phyloP scores from a whole-genome alignment of 2,113 vertebrate species.

The Stomatorhinus ivindoensis region DNA sequence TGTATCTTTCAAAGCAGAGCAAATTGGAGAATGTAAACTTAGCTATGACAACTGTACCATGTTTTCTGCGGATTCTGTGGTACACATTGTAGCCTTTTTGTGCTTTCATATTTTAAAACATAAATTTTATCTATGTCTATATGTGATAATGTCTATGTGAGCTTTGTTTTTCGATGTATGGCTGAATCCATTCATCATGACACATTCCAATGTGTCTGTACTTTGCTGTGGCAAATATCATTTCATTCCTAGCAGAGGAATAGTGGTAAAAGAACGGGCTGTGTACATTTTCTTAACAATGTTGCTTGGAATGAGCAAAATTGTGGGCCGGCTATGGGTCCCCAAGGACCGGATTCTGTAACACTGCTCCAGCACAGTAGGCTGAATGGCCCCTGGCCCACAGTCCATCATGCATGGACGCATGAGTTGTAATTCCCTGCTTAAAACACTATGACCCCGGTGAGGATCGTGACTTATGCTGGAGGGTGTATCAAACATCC shows the following conservation, averaged over 20 bases:
- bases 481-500: not conserved
- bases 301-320: not conserved
- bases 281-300: not conserved
- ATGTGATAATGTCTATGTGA: not conserved
- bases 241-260: not conserved
- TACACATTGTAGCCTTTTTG: not conserved
- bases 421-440: not conserved
- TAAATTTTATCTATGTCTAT: not conserved
- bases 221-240: not conserved
- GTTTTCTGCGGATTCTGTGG: too few species aligned
- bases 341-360: not conserved
- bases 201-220: not conserved
- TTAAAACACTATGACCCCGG: not conserved
- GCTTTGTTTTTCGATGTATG: not conserved
- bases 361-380: not conserved
- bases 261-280: not conserved
- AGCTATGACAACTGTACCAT: not conserved
- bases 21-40: not conserved
- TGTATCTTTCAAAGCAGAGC: not conserved
- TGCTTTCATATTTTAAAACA: not conserved
- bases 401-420: not conserved
- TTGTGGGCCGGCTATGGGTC: not conserved
- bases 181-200: not conserved
- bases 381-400: not conserved
- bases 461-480: not conserved